Conservation (phyloP, 2,797 vertebrate species). For the Orientallactaga sibirica region DNA sequence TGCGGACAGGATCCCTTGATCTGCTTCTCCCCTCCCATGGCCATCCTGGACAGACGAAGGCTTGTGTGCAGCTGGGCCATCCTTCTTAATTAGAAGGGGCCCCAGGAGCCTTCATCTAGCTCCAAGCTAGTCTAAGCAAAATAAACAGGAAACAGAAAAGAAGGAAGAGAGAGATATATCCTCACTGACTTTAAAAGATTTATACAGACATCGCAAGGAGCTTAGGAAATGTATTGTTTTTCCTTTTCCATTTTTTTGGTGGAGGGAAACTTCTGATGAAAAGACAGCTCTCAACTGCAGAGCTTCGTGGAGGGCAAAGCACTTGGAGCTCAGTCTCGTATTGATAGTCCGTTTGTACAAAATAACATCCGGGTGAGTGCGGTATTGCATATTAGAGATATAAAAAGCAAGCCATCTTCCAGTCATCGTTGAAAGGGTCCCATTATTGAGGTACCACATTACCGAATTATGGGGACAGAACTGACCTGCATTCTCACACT, state of each 20-base stretch:
- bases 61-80: conserved; percentile 63
- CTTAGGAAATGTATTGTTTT: conserved; percentile 60
- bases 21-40: conserved; percentile 53
- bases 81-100: conserved; percentile 78
- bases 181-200: conserved; percentile 72
- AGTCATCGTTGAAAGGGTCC: conserved; percentile 62
- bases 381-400: conserved; percentile 77
- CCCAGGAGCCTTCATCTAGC: conserved; percentile 65
- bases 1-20: conserved; percentile 68
- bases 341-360: conserved; percentile 74
- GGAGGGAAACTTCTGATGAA: conserved; percentile 66
- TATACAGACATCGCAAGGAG: conserved; percentile 69
- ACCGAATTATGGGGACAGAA: conserved; percentile 21
- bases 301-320: conserved; percentile 75
- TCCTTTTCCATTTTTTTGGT: not conserved
- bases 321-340: conserved; percentile 71
- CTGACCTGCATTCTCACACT: conserved; percentile 2
- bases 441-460: not conserved
- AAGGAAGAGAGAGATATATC: conserved; percentile 62
- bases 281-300: conserved; percentile 69
- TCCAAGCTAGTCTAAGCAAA: conserved; percentile 73
- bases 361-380: conserved; percentile 80
- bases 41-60: conserved; percentile 38
- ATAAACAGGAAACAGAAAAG: conserved; percentile 74
- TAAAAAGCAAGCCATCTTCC: conserved; percentile 72